These are phyloP conservation scores for Arion vulgaris DNA, from an alignment of 1,140 invertebrate genomes.

Conservation along the genomic window DNA sequence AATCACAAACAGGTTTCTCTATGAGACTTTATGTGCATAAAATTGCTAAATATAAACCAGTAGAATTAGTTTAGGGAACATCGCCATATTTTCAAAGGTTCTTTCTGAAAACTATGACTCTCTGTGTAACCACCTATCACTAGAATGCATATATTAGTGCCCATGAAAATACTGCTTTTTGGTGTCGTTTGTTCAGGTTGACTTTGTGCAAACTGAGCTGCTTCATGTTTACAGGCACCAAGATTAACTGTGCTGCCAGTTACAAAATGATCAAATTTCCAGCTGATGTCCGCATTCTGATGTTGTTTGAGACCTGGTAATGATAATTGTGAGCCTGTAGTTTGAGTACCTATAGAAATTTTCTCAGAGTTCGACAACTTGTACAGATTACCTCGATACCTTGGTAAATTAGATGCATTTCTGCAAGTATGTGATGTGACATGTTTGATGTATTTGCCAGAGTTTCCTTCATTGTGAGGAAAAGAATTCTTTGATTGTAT, in stretches of 20 bases:
- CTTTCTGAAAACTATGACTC: not conserved
- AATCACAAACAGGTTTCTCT: too few relatives aligned
- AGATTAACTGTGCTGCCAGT: not conserved
- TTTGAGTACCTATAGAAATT: conserved; percentile 10
- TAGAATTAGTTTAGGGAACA: conserved; percentile 10
- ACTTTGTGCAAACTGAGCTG: not conserved
- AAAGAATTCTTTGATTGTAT: not conserved
- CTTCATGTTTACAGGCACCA: not conserved
- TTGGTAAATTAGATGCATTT: not conserved
- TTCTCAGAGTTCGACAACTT: not conserved
- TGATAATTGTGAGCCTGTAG: conserved; percentile 10
- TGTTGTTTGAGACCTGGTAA: not conserved
- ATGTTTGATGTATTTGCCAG: conserved; percentile 16
- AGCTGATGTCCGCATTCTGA: not conserved
- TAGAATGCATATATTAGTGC: not conserved
- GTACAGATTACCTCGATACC: not conserved
- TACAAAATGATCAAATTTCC: not conserved
- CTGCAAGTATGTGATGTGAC: not conserved
- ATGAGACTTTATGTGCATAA: too few relatives aligned
- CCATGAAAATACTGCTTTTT: not conserved
- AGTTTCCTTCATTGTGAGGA: not conserved
- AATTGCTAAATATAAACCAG: too few relatives aligned
- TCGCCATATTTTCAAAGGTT: conserved; percentile 24
- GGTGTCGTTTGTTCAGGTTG: not conserved
- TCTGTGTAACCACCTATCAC: conserved; percentile 31